phyloP scores from a whole-genome alignment of 1,140 invertebrate species.

The Rhyacophila brunnea region DNA sequence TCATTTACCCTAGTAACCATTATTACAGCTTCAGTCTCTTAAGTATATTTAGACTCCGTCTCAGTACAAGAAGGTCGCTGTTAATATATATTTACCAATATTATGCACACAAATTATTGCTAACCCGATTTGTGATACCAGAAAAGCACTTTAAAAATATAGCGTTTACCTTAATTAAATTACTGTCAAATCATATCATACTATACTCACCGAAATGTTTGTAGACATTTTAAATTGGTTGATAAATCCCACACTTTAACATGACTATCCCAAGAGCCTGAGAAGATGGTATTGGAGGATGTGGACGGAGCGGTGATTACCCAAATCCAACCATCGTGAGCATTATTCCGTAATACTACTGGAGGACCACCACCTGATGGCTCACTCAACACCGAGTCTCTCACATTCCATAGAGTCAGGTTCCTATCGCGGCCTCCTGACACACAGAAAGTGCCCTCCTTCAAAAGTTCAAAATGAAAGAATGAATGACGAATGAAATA shows the following conservation, averaged over 20 bases:
- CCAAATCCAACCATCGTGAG: slow-evolving; percentile 52
- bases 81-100: too few relatives aligned
- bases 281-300: slow-evolving; percentile 39
- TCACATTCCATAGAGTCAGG: slow-evolving; percentile 26
- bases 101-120: too few relatives aligned
- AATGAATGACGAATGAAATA: too few relatives aligned
- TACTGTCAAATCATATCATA: too few relatives aligned
- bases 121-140: too few relatives aligned
- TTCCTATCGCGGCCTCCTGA: slow-evolving; percentile 47
- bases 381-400: background rate
- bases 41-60: too few relatives aligned
- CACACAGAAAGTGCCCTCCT: slow-evolving; percentile 48
- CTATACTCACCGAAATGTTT: slow-evolving; percentile 44
- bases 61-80: too few relatives aligned
- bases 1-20: too few relatives aligned
- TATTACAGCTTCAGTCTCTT: too few relatives aligned
- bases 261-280: slow-evolving; percentile 53
- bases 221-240: slow-evolving; percentile 40
- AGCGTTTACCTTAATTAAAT: too few relatives aligned
- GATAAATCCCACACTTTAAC: slow-evolving; percentile 51
- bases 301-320: slow-evolving; percentile 43
- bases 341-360: slow-evolving; percentile 33
- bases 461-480: slow-evolving; percentile 22
- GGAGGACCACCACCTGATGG: background rate
- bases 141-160: too few relatives aligned